phyloP scores from a whole-genome alignment of 2,888 invertebrate genomes.

The Carpatolechia fugitivella region DNA sequence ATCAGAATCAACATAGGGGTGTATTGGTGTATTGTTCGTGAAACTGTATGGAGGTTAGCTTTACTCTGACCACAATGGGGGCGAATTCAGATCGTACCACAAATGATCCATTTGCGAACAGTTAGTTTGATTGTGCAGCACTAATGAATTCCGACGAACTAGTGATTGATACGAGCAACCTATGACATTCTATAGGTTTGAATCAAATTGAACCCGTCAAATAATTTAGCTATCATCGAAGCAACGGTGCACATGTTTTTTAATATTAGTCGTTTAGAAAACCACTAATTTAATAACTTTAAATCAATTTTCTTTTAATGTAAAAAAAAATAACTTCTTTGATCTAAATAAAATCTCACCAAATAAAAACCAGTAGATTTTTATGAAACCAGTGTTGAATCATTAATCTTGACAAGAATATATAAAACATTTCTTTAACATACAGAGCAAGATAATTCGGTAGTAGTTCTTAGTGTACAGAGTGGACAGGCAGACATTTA shows the following conservation, averaged over 20 bases:
- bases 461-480: not conserved
- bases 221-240: no score
- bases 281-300: no score
- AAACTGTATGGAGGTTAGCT: slow-evolving; percentile 37
- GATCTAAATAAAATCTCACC: no score
- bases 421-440: slow-evolving; percentile 15
- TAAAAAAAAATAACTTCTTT: no score
- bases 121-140: slow-evolving; percentile 14
- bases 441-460: slow-evolving; percentile 19
- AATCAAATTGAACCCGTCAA: no score
- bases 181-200: no score
- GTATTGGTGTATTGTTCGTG: slow-evolving; percentile 32
- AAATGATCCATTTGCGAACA: slow-evolving; percentile 34
- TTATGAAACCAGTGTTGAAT: not conserved
- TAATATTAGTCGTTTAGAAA: no score
- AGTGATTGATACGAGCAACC: no score
- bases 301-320: no score
- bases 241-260: no score
- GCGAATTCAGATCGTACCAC: slow-evolving; percentile 23
- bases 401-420: not conserved
- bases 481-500: slow-evolving; percentile 15
- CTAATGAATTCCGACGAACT: slow-evolving; percentile 12
- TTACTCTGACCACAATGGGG: slow-evolving; percentile 34
- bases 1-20: slow-evolving; percentile 31
- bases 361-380: no score